These are phyloP conservation scores for Todus mexicanus DNA, from an alignment of 2,797 vertebrate species.

Conservation along the genomic window DNA sequence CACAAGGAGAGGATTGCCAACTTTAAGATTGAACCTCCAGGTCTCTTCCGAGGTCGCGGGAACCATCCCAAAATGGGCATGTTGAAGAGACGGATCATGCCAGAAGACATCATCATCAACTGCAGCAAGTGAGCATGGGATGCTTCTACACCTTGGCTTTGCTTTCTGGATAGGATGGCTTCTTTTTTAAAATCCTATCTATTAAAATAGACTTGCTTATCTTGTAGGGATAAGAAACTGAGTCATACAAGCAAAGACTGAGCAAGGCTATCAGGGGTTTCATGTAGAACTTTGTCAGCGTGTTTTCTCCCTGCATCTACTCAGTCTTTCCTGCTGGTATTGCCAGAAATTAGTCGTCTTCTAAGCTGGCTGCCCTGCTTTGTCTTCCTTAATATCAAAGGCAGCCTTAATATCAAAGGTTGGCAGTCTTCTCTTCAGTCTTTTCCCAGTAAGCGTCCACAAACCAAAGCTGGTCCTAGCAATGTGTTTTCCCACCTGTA, in stretches of 20 bases:
- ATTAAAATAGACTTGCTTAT: not conserved
- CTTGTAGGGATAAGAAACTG: not conserved
- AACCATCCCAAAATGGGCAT: constrained; percentile 97
- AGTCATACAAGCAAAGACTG: not conserved
- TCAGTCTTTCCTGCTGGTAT: not conserved
- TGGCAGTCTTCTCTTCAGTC: not conserved
- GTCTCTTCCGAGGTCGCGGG: constrained; percentile 90
- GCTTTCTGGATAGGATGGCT: not conserved
- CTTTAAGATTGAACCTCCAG: constrained; percentile 93
- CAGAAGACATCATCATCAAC: constrained; percentile 93
- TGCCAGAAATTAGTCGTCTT: not conserved
- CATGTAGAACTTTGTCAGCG: not conserved
- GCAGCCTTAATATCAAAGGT: too few relatives aligned
- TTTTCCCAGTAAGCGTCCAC: not conserved
- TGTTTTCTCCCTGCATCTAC: not conserved
- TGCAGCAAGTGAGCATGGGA: constrained; percentile 89
- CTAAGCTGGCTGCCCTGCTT: not conserved
- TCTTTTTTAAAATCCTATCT: not conserved
- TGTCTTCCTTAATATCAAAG: not conserved
- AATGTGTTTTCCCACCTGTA: not conserved
- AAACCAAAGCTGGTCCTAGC: not conserved
- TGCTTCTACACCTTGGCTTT: not conserved
- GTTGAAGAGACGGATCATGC: constrained; percentile 90
- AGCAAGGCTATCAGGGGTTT: not conserved
- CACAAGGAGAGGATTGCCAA: constrained; percentile 95